These are phyloP conservation scores for Melinaea marsaeus DNA, from an alignment of 2,888 invertebrate species.

Conservation along the genomic window DNA sequence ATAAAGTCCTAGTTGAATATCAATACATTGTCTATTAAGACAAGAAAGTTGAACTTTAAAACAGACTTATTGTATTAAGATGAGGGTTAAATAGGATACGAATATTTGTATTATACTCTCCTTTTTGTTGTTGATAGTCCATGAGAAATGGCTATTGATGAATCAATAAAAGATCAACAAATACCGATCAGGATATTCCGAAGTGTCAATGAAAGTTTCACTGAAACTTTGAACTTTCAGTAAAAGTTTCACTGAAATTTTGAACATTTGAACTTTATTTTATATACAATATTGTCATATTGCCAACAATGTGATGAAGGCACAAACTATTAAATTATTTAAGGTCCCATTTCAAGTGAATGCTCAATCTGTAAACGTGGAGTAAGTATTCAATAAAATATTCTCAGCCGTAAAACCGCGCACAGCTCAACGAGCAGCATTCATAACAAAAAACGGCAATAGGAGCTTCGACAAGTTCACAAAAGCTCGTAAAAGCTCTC, in stretches of 20 bases:
- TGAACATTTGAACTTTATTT: no score
- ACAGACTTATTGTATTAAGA: no score
- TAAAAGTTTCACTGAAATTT: conserved; percentile 45
- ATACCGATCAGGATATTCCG: background rate
- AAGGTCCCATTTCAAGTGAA: conserved; percentile 41
- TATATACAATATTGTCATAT: no score
- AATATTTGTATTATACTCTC: no score
- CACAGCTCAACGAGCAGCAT: conserved; percentile 53
- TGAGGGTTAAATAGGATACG: no score
- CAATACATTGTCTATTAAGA: no score
- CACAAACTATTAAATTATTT: conserved; percentile 49
- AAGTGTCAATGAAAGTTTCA: conserved; percentile 46
- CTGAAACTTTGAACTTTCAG: conserved; percentile 28
- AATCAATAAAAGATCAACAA: no score
- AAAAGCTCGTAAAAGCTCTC: conserved; percentile 78
- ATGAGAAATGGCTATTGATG: no score
- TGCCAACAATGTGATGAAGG: conserved; percentile 52
- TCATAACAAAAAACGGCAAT: conserved; percentile 71
- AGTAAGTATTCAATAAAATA: conserved; percentile 73
- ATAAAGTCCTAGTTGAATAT: background rate
- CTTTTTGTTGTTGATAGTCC: no score
- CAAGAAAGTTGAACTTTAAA: no score
- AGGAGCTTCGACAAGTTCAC: conserved; percentile 74
- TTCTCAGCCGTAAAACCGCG: conserved; percentile 58
- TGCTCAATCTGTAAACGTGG: conserved; percentile 49